Conservation (phyloP, 2,113 vertebrate genomes). For the Tympanuchus pallidicinctus region DNA sequence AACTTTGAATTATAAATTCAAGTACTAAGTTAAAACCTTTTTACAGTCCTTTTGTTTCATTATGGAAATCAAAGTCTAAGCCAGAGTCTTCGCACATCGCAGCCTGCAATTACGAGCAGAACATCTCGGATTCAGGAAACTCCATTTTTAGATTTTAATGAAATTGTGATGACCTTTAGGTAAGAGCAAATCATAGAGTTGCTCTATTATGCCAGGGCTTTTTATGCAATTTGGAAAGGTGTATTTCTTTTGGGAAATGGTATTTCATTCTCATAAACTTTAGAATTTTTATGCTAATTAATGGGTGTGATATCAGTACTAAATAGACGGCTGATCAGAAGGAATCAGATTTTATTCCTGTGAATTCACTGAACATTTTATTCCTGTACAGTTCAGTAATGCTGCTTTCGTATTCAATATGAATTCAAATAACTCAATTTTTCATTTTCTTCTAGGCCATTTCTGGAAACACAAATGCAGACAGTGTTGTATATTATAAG, state of each 20-base stretch:
- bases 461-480: conserved; percentile 87
- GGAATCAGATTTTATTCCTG: neutral
- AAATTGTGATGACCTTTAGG: neutral
- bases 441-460: conserved; percentile 79
- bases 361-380: neutral
- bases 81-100: neutral
- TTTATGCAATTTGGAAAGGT: neutral
- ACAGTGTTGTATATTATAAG: conserved; percentile 85
- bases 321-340: neutral
- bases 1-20: neutral
- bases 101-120: neutral
- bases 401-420: neutral
- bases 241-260: neutral
- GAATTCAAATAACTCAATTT: neutral
- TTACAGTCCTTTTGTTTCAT: neutral
- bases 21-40: neutral
- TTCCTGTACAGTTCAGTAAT: neutral
- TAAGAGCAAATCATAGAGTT: neutral
- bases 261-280: neutral
- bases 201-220: neutral
- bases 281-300: neutral
- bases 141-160: neutral
- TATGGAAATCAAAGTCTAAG: neutral
- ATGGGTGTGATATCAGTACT: accelerated
- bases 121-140: neutral